Percentiles rank a stretch among this genome's conserved stretches.
These are phyloP conservation scores for Tor tambroides DNA, from an alignment of 2,113 vertebrate genomes.

Conservation along the genomic window DNA sequence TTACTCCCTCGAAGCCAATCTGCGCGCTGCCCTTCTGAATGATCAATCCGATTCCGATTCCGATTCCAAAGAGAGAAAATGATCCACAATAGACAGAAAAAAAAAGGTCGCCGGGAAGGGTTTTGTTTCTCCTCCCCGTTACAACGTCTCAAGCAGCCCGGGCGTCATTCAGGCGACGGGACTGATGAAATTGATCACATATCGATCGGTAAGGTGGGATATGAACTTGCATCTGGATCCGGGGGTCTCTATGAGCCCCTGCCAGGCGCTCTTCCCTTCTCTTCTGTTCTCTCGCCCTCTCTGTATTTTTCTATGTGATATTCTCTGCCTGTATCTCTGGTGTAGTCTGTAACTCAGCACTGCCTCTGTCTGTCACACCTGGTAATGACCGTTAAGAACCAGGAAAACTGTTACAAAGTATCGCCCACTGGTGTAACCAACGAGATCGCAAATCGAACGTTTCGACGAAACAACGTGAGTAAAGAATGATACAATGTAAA, in stretches of 20 bases:
- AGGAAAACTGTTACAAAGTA: slow-evolving; percentile 58
- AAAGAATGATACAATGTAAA: neutral
- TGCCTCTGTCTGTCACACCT: slow-evolving; percentile 87
- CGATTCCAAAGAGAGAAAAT: slow-evolving; percentile 54
- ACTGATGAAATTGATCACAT: slow-evolving; percentile 34
- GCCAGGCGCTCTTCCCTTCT: slow-evolving; percentile 76
- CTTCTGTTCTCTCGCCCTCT: slow-evolving; percentile 71
- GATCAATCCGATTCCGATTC: slow-evolving; percentile 42
- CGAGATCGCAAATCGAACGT: neutral
- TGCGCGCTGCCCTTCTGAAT: slow-evolving; percentile 54
- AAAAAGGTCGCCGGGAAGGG: slow-evolving; percentile 73
- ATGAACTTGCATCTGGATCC: slow-evolving; percentile 64
- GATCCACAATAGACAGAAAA: slow-evolving; percentile 13
- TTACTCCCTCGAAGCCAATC: slow-evolving; percentile 71
- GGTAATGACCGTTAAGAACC: slow-evolving; percentile 78
- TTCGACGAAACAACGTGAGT: neutral
- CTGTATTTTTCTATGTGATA: slow-evolving; percentile 82
- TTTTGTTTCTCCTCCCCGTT: slow-evolving; percentile 71
- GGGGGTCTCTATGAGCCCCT: slow-evolving; percentile 80
- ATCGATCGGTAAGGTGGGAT: slow-evolving; percentile 37
- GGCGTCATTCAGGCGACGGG: slow-evolving; percentile 47
- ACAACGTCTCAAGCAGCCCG: slow-evolving; percentile 65
- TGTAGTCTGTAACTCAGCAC: slow-evolving; percentile 83
- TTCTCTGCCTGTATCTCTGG: slow-evolving; percentile 77
- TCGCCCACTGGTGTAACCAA: neutral